These are phyloP conservation scores for Drosophila flavopinicola DNA, from an alignment of 2,888 invertebrate genomes.

Conservation along the genomic window DNA sequence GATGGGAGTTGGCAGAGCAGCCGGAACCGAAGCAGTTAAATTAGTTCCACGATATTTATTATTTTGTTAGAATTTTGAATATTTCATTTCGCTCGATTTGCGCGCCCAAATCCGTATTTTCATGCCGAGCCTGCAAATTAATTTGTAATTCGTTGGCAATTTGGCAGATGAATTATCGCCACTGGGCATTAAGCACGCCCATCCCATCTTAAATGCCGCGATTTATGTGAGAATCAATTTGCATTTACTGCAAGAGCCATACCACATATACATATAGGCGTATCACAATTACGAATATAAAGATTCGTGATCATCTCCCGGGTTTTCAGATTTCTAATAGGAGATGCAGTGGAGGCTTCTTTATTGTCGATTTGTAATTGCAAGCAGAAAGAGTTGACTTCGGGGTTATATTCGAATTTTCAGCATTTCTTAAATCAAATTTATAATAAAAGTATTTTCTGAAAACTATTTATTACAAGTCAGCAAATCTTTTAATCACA, in stretches of 20 bases:
- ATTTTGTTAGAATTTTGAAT: constrained; percentile 80
- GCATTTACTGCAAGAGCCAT: no score
- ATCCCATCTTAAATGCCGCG: constrained; percentile 41
- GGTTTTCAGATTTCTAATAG: no score
- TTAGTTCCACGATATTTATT: constrained; percentile 83
- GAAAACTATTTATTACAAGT: no score
- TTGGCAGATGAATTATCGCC: constrained; percentile 49
- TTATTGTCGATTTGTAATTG: no score
- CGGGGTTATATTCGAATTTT: no score
- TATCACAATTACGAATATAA: no score
- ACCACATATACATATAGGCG: no score
- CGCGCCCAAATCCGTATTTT: constrained; percentile 59
- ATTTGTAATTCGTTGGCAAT: constrained; percentile 82
- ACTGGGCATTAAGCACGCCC: constrained; percentile 28
- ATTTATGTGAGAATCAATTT: constrained; percentile 72
- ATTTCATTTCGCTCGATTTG: constrained; percentile 71
- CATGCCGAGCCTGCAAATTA: constrained; percentile 77
- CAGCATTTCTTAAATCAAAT: not conserved
- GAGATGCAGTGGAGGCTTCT: no score
- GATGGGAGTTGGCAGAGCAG: no score
- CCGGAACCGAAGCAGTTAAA: constrained; percentile 68
- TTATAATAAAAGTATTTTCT: no score
- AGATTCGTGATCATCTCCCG: not conserved
- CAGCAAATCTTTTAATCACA: no score
- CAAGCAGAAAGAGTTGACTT: no score